These are phyloP conservation scores for Stichodactyla mertensii DNA, from an alignment of 64 coral and sea anemone genomes.

Conservation along the genomic window DNA sequence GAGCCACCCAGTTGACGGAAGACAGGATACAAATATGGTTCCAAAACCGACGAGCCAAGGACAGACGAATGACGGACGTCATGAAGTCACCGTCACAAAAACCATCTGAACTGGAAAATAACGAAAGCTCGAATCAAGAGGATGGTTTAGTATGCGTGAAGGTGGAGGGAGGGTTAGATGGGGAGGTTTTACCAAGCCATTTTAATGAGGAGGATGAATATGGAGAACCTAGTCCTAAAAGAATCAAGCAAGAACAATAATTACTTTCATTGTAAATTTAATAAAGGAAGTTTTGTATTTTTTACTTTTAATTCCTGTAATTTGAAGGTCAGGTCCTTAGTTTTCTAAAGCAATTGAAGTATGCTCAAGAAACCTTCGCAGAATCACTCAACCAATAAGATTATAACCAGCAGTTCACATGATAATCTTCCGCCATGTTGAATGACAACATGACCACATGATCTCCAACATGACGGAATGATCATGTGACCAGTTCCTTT, in stretches of 20 bases:
- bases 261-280: background rate
- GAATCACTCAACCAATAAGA: background rate
- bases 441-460: background rate
- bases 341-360: too few species aligned
- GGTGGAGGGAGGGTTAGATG: background rate
- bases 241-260: background rate
- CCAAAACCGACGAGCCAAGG: conserved; percentile 60
- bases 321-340: too few species aligned
- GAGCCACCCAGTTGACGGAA: conserved; percentile 28
- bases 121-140: background rate
- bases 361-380: background rate
- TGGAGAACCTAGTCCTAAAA: background rate
- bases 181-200: background rate
- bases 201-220: background rate
- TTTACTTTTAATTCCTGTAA: too few species aligned
- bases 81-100: conserved; percentile 10
- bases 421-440: background rate
- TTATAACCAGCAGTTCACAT: background rate
- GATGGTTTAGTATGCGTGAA: background rate
- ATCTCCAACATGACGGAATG: background rate
- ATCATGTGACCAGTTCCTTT: background rate
- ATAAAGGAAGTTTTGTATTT: too few species aligned
- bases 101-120: background rate
- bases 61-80: conserved; percentile 29
- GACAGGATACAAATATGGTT: conserved; percentile 61